These are phyloP conservation scores for Taenioides sp. DNA, from an alignment of 2,797 vertebrate species.

Conservation along the genomic window DNA sequence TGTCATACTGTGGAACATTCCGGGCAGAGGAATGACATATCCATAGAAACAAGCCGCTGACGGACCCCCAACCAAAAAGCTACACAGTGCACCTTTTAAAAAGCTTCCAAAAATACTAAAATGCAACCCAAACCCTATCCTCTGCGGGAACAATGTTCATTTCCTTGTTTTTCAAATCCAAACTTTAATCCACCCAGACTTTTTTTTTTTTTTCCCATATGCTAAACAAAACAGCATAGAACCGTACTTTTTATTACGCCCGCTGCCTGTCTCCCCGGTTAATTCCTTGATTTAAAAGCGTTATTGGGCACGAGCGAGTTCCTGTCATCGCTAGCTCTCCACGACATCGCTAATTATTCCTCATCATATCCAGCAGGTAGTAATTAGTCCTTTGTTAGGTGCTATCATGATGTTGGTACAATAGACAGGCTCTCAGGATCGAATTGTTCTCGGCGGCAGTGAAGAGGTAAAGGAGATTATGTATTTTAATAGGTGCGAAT, in stretches of 20 bases:
- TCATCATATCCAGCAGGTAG: constrained; percentile 79
- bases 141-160: background rate
- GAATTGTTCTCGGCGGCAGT: constrained; percentile 63
- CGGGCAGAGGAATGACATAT: too few relatives aligned
- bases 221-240: constrained; percentile 22
- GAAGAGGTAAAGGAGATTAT: constrained; percentile 66
- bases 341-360: constrained; percentile 73
- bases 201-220: background rate
- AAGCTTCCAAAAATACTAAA: background rate
- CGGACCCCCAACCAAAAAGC: too few relatives aligned
- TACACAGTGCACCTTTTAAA: background rate
- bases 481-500: constrained; percentile 69
- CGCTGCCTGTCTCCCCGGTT: constrained; percentile 24
- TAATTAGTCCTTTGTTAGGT: constrained; percentile 78
- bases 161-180: background rate
- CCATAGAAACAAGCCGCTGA: too few relatives aligned
- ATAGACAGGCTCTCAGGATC: constrained; percentile 70
- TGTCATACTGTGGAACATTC: too few relatives aligned
- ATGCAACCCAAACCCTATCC: background rate
- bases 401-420: constrained; percentile 76
- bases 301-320: constrained; percentile 49
- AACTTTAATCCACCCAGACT: constrained; percentile 4
- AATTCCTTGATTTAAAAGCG: constrained; percentile 44
- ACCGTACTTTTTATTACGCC: constrained; percentile 35
- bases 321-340: constrained; percentile 63